Percentiles rank a stretch among this genome's conserved stretches.
Conservation (phyloP, 2,888 invertebrate species). For the Margaritifera margaritifera region DNA sequence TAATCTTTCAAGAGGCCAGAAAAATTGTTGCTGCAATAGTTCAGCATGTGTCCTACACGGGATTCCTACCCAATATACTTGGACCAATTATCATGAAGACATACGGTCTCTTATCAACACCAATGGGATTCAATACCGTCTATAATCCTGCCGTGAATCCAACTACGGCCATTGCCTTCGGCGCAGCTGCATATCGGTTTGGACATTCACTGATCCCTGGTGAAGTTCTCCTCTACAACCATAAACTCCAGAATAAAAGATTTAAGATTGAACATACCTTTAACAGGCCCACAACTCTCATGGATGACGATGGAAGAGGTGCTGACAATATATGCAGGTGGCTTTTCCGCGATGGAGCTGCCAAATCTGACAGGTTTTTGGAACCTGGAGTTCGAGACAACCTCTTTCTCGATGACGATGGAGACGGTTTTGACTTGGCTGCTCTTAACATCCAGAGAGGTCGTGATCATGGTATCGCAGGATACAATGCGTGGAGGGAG, state of each 20-base stretch:
- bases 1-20: constrained; percentile 71
- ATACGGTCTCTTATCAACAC: constrained; percentile 87
- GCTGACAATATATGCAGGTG: constrained; percentile 14
- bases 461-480: constrained; percentile 88
- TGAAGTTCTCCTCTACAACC: background rate
- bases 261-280: constrained; percentile 11
- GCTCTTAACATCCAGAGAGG: constrained; percentile 92
- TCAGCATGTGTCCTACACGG: constrained; percentile 74
- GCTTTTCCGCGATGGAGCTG: constrained; percentile 6
- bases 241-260: background rate
- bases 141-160: constrained; percentile 52
- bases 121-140: constrained; percentile 81
- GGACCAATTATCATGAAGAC: constrained; percentile 92
- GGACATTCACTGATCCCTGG: constrained; percentile 53
- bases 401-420: constrained; percentile 78
- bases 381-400: constrained; percentile 78
- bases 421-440: constrained; percentile 81
- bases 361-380: constrained; percentile 19
- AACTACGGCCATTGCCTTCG: constrained; percentile 57
- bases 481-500: constrained; percentile 82
- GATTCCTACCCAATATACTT: constrained; percentile 84
- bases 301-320: constrained; percentile 1
- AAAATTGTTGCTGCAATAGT: constrained; percentile 83
- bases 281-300: constrained; percentile 12
- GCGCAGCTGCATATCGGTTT: constrained; percentile 64